These are phyloP conservation scores for Hermetia illucens DNA, from an alignment of 1,140 invertebrate genomes.

Conservation along the genomic window DNA sequence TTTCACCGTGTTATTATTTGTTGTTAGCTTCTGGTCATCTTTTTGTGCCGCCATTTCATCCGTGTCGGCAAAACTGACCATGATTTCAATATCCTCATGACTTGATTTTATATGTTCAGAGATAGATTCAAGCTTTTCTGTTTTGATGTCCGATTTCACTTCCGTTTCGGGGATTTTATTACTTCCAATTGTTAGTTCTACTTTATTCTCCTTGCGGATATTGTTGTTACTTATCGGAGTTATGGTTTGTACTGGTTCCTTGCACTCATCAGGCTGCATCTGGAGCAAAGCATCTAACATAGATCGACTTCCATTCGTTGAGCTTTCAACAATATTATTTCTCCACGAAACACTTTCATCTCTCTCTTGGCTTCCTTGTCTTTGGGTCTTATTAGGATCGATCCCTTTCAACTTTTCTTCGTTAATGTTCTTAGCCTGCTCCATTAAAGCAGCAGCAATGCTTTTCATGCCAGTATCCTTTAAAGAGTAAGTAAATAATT, in stretches of 20 bases:
- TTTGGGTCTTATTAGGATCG: not conserved
- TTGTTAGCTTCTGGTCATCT: not conserved
- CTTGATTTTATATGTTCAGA: not conserved
- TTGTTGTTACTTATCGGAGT: constrained; percentile 1
- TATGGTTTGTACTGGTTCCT: not conserved
- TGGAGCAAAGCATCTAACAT: constrained; percentile 27
- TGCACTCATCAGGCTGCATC: constrained; percentile 12
- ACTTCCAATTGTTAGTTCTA: not conserved
- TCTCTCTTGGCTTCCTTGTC: not conserved
- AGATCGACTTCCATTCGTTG: constrained; percentile 14
- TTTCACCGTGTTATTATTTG: not conserved
- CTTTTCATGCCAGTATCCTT: constrained; percentile 58
- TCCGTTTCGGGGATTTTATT: not conserved
- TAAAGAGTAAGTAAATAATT: constrained; percentile 3
- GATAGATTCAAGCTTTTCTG: not conserved
- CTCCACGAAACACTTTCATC: not conserved
- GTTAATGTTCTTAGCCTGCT: constrained; percentile 36
- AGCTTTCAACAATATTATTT: constrained; percentile 15
- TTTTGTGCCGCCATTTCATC: not conserved
- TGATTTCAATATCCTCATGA: not conserved
- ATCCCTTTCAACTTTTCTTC: not conserved
- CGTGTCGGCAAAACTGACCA: not conserved
- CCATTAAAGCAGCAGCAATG: constrained; percentile 54
- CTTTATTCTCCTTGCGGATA: not conserved
- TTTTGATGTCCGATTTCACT: constrained; percentile 1